Percentiles rank a stretch among this genome's conserved stretches.
phyloP scores from a whole-genome alignment of 2,797 vertebrate species.

The Macroramphosus scolopax region DNA sequence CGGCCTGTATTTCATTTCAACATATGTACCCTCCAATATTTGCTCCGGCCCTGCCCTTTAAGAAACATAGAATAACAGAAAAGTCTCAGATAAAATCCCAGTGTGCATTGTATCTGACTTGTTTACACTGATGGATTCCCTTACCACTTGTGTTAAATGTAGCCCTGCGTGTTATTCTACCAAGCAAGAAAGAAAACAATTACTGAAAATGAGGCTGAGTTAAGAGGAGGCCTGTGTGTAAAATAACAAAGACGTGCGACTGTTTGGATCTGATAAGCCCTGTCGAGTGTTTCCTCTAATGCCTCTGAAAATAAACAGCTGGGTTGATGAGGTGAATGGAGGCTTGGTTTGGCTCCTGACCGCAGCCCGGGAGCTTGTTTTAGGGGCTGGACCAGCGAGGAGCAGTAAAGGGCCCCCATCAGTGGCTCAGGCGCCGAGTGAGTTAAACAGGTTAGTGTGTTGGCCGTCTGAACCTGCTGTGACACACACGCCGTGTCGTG shows the following conservation, averaged over 20 bases:
- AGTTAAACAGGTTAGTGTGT: conserved; percentile 77
- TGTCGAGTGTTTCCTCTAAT: conserved; percentile 76
- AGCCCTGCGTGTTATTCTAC: conserved; percentile 74
- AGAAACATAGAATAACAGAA: conserved; percentile 69
- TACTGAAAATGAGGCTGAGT: conserved; percentile 70
- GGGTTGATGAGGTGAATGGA: conserved; percentile 73
- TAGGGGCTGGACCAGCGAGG: conserved; percentile 58
- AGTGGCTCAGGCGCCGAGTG: conserved; percentile 66
- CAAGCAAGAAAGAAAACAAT: conserved; percentile 77
- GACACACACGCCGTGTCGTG: conserved; percentile 31
- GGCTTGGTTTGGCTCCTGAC: conserved; percentile 71
- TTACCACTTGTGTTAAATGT: conserved; percentile 74
- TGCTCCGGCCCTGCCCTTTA: conserved; percentile 50
- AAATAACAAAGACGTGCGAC: conserved; percentile 76
- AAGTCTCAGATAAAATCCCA: conserved; percentile 71
- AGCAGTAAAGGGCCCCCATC: conserved; percentile 63
- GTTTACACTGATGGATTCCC: conserved; percentile 73
- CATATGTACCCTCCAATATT: conserved; percentile 45
- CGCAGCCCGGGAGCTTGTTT: conserved; percentile 69
- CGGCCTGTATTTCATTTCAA: conserved; percentile 41
- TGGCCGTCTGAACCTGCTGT: conserved; percentile 65
- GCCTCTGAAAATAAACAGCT: conserved; percentile 80
- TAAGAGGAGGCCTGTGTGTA: conserved; percentile 74
- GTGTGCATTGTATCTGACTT: conserved; percentile 74
- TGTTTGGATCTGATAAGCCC: conserved; percentile 79